A percentile compares a stretch with the other conserved stretches of the same genome.
Evolutionary conservation across 2,888 invertebrate species (phyloP).

Genomic region (Drosophila affinis): DNA sequence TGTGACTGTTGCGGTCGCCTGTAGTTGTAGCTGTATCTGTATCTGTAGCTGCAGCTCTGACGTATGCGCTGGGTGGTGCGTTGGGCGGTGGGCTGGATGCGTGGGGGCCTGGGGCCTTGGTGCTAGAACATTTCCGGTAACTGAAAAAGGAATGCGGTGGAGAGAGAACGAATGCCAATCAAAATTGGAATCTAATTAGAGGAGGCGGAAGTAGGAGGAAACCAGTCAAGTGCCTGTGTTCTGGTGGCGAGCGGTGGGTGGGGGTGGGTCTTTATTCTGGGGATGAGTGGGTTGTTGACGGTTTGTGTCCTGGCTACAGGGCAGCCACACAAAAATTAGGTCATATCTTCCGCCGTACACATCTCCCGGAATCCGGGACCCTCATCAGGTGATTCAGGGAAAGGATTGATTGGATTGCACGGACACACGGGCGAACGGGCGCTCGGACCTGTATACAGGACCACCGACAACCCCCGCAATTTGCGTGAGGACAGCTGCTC

Average conservation of each 20-base stretch:
- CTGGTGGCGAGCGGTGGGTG: neutral
- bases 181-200: conserved; percentile 39
- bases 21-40: neutral
- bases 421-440: neutral
- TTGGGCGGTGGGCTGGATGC: neutral
- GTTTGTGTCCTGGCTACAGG: conserved; percentile 49
- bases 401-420: neutral
- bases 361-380: conserved; percentile 2
- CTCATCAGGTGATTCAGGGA: conserved; percentile 52
- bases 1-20: neutral
- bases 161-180: conserved; percentile 17
- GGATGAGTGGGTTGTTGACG: conserved; percentile 6
- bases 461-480: neutral
- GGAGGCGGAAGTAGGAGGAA: conserved; percentile 35
- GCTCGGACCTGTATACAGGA: neutral
- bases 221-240: conserved; percentile 28
- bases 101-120: conserved; percentile 13
- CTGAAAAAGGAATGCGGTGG: conserved; percentile 7
- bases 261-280: neutral
- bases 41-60: neutral
- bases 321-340: conserved; percentile 58
- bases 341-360: conserved; percentile 39
- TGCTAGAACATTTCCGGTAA: conserved; percentile 8
- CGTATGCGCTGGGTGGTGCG: conserved; percentile 2
- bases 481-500: neutral